Conservation (phyloP, 2,797 vertebrate species). For the Todus mexicanus region DNA sequence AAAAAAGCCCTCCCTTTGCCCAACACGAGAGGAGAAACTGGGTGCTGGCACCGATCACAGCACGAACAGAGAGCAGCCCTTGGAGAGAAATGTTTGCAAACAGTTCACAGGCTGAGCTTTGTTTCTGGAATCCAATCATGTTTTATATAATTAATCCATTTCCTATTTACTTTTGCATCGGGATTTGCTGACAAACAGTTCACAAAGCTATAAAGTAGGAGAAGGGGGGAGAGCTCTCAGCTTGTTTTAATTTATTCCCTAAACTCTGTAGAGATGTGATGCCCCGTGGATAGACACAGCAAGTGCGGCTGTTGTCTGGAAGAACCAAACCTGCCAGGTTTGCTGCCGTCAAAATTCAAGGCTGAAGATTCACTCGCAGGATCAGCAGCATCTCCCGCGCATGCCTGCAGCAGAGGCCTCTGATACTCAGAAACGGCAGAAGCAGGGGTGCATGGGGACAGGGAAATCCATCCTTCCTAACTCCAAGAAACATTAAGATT, state of each 20-base stretch:
- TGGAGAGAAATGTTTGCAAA: neutral
- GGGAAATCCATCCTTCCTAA: neutral
- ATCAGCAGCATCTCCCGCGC: neutral
- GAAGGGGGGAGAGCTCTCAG: neutral
- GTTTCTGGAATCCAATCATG: neutral
- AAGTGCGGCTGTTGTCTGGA: neutral
- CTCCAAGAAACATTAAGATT: neutral
- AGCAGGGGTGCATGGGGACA: rapidly evolving
- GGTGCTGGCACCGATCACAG: neutral
- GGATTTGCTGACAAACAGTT: slow-evolving; percentile 11
- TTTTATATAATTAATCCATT: slow-evolving; percentile 19
- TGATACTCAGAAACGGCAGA: neutral
- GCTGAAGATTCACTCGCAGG: neutral
- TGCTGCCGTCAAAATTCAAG: neutral
- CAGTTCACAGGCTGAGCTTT: neutral
- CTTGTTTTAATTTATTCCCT: neutral
- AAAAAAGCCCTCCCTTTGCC: neutral
- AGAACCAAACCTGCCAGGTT: neutral
- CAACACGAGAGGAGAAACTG: neutral
- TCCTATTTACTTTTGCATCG: neutral
- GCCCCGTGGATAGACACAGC: neutral
- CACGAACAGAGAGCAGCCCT: neutral
- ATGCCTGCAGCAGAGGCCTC: neutral
- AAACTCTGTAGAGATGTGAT: neutral
- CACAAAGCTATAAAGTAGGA: neutral